Evolutionary conservation across 2,888 invertebrate genomes (phyloP).

Genomic region (Metalampra italica): DNA sequence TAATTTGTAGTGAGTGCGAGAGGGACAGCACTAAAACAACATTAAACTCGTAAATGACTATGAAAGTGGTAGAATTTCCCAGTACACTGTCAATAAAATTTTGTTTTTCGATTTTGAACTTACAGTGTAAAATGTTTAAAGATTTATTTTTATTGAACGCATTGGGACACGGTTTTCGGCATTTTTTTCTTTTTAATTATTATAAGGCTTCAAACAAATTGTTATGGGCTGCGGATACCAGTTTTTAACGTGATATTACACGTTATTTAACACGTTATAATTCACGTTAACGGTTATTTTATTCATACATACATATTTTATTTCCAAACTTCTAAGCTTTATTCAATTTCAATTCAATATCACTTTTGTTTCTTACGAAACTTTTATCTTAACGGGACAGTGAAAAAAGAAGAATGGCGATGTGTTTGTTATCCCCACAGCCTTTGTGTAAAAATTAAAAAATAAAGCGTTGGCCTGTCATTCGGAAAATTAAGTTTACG

Average conservation of each 20-base stretch:
- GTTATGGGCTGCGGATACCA: neutral
- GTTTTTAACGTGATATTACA: neutral
- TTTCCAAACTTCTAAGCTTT: no score
- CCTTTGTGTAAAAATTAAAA: no score
- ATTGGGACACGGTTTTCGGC: neutral
- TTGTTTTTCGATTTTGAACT: neutral
- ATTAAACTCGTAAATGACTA: neutral
- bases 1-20: neutral
- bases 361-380: no score
- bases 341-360: no score
- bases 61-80: neutral
- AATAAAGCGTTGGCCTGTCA: no score
- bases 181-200: neutral
- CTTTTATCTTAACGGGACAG: no score
- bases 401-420: no score
- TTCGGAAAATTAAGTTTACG: no score
- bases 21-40: neutral
- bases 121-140: neutral
- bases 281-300: neutral
- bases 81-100: neutral
- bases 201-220: neutral
- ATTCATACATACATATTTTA: no score
- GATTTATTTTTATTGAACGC: neutral
- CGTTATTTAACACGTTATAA: constrained; percentile 1
- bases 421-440: no score